Percentiles rank a stretch among this genome's conserved stretches.
These are phyloP conservation scores for Eulemur mongoz DNA, from an alignment of 2,797 vertebrate species.

Conservation along the genomic window DNA sequence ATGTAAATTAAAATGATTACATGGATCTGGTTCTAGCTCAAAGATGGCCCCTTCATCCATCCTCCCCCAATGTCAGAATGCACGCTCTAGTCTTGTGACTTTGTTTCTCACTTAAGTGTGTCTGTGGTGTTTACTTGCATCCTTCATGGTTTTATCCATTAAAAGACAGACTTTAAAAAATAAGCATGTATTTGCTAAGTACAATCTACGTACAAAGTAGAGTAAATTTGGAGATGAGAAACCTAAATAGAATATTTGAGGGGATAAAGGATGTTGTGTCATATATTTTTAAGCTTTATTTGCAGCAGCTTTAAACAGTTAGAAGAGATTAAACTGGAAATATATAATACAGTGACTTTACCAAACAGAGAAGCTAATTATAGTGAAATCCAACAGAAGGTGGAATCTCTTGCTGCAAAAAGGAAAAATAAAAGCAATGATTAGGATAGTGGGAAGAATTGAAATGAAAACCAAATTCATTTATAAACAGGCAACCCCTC, in stretches of 20 bases:
- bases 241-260: conserved; percentile 20
- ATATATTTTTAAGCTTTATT: conserved; percentile 19
- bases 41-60: not conserved
- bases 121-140: not conserved
- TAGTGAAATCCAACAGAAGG: conserved; percentile 61
- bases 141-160: not conserved
- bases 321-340: conserved; percentile 23
- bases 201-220: not conserved
- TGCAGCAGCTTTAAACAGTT: conserved; percentile 37
- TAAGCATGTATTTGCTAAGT: not conserved
- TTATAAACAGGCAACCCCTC: not conserved
- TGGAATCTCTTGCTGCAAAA: conserved; percentile 56
- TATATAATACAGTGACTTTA: conserved; percentile 42
- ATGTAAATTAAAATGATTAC: not conserved
- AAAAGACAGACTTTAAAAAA: not conserved
- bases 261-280: not conserved
- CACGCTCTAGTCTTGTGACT: not conserved
- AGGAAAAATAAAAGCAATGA: conserved; percentile 50
- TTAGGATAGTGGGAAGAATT: conserved; percentile 36
- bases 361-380: conserved; percentile 54
- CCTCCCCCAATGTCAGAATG: not conserved
- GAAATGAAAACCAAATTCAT: conserved; percentile 37
- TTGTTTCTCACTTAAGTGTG: not conserved
- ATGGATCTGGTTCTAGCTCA: not conserved
- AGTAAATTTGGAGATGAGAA: not conserved